Evolutionary conservation across 2,888 invertebrate genomes (phyloP).

Genomic region (Nasonia oneida): DNA sequence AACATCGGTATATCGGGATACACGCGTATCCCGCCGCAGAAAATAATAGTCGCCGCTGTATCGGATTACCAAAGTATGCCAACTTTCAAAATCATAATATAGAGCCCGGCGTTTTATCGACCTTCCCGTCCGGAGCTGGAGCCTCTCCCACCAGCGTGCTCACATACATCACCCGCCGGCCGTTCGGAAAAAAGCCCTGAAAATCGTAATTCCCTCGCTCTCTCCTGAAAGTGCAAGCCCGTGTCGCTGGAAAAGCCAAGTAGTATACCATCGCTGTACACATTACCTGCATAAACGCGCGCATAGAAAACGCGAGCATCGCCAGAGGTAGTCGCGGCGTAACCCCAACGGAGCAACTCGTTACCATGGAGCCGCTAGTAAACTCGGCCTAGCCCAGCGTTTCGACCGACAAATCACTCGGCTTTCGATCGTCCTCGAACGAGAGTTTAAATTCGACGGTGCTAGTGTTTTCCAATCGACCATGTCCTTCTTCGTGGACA

Average conservation of each 20-base stretch:
- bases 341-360: constrained; percentile 11
- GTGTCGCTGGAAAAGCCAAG: constrained; percentile 18
- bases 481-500: constrained; percentile 86
- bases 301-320: neutral
- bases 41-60: neutral
- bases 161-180: neutral
- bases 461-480: constrained; percentile 13
- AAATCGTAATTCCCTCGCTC: constrained; percentile 26
- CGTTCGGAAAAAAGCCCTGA: neutral
- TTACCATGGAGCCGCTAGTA: constrained; percentile 59
- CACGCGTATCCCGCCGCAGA: neutral
- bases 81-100: neutral
- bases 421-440: constrained; percentile 17
- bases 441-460: neutral
- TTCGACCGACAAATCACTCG: constrained; percentile 4
- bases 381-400: constrained; percentile 32
- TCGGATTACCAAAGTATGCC: neutral
- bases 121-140: neutral
- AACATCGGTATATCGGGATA: neutral
- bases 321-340: neutral
- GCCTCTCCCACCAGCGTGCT: neutral
- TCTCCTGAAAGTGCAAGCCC: constrained; percentile 34
- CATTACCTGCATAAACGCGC: neutral
- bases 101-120: neutral
- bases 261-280: neutral